These are phyloP conservation scores for Adrianichthys oophorus DNA, from an alignment of 2,797 vertebrate species.

Conservation along the genomic window DNA sequence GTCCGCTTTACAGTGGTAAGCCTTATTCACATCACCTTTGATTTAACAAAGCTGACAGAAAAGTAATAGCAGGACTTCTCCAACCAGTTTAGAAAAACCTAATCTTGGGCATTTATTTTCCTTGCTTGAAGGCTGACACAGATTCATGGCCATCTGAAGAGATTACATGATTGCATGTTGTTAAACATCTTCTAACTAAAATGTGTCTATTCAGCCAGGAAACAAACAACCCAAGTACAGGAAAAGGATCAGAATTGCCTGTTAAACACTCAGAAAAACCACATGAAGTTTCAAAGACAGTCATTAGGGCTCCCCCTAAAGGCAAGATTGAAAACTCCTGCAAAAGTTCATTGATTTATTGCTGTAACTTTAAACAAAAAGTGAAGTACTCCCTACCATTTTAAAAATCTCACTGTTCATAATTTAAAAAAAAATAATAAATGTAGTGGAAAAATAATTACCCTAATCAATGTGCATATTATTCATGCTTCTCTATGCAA, in stretches of 20 bases:
- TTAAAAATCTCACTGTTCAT: conserved; percentile 7
- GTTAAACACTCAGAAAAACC: conserved; percentile 20
- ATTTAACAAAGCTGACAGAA: conserved; percentile 42
- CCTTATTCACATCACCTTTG: conserved; percentile 31
- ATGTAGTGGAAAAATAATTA: not conserved
- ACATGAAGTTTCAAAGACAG: conserved; percentile 15
- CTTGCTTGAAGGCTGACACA: conserved; percentile 60
- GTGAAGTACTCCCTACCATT: conserved; percentile 15
- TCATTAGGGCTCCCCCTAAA: conserved; percentile 72
- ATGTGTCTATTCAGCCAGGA: conserved; percentile 27
- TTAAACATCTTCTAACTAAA: conserved; percentile 38
- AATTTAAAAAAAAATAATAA: conserved; percentile 15
- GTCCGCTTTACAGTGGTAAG: conserved; percentile 40
- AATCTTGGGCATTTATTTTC: conserved; percentile 58
- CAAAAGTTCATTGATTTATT: conserved; percentile 1
- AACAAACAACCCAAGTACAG: conserved; percentile 33
- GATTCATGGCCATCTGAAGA: conserved; percentile 59
- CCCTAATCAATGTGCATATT: not conserved
- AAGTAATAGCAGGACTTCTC: conserved; percentile 30
- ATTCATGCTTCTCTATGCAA: no score
- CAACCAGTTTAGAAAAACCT: conserved; percentile 64
- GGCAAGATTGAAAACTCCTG: conserved; percentile 30
- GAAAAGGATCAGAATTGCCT: conserved; percentile 37
- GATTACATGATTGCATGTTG: conserved; percentile 55
- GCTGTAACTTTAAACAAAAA: conserved; percentile 6